These are phyloP conservation scores for Caranx ignobilis DNA, from an alignment of 2,113 vertebrate genomes.

Conservation along the genomic window DNA sequence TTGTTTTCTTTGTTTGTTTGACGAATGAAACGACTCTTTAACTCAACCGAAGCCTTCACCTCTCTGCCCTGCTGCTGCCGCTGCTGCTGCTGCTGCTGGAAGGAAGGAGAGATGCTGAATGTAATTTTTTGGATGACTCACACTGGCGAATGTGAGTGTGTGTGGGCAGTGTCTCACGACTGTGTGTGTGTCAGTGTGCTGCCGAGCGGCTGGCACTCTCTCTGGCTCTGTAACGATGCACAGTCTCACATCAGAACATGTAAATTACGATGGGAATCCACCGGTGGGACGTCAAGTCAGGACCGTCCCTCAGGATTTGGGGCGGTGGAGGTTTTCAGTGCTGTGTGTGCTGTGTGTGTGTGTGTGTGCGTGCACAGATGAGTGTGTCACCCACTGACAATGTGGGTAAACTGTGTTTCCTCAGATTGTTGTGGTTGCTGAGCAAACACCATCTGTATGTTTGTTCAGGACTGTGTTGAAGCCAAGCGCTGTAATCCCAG, in stretches of 20 bases:
- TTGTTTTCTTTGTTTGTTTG: neutral
- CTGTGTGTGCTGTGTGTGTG: neutral
- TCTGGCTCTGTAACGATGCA: neutral
- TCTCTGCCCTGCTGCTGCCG: conserved; percentile 19
- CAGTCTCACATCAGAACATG: neutral
- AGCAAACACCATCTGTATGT: conserved; percentile 66
- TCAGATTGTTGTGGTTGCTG: conserved; percentile 62
- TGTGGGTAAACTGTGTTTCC: conserved; percentile 33
- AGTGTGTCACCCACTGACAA: neutral
- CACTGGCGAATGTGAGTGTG: conserved; percentile 11
- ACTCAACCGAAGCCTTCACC: neutral
- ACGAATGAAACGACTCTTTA: neutral
- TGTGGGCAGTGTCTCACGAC: conserved; percentile 54
- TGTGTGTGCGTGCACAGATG: neutral
- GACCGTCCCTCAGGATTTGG: neutral
- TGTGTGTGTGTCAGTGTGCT: conserved; percentile 17
- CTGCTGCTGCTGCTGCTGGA: conserved; percentile 1
- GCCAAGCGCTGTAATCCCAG: conserved; percentile 37
- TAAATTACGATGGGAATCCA: neutral
- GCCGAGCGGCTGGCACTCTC: neutral
- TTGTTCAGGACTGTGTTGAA: conserved; percentile 45
- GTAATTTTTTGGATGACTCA: conserved; percentile 57
- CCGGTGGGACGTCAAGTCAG: neutral
- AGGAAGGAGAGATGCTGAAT: conserved; percentile 23
- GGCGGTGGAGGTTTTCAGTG: neutral